Evolutionary conservation across 2,113 vertebrate genomes (phyloP), one percentile per base, ranked within the genome.

Genomic region (Ailurus styani): DNA sequence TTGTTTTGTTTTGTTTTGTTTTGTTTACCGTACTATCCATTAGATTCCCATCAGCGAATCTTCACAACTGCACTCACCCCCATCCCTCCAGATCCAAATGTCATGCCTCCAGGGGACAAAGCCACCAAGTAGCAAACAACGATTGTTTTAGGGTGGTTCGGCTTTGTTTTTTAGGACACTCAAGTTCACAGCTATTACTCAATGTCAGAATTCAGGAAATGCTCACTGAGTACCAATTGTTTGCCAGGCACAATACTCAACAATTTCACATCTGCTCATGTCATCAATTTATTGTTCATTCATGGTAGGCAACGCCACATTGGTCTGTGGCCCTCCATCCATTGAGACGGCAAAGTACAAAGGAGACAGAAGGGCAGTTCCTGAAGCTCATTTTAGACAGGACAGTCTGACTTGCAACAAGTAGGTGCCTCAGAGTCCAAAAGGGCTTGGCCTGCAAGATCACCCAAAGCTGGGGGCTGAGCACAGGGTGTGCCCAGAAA

Each of bases 231-330:
- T 47, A 62, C 47, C 83, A 60, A 18, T 0, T 47, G 73, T 40
- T 57, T 37, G 45, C 78, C 79, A 64, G 83, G 83, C 45, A 50
- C 2, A 85, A 64, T 1, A 40, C 82, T 90, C 25, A 73, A 52
- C 29, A 50, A 29, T 23, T 29, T 66, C 72, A 81, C 31, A 55
- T 47, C 21, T 73, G 64, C 37, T 64, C 47, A 7, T 6, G 40
- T 25, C 82, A 50, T 40, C 52, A 42, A 8, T 2, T 21, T 7
- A 45, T 25, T 20, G 20, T 7, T 72, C 45, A 6, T 47, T 11
- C 0, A 9, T 6, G 72, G 31, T 17, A 17, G 31, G 54, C 7
- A 18, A 57, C 3, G 3, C 62, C 9, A 1, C 7, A 20, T 17
- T 64, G 52, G 52, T 50, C 68, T 7, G 3, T 0, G 7, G 20